Base-by-base conservation (phyloP, 2,797 vertebrate species). In the Chromobotia macracanthus region DNA sequence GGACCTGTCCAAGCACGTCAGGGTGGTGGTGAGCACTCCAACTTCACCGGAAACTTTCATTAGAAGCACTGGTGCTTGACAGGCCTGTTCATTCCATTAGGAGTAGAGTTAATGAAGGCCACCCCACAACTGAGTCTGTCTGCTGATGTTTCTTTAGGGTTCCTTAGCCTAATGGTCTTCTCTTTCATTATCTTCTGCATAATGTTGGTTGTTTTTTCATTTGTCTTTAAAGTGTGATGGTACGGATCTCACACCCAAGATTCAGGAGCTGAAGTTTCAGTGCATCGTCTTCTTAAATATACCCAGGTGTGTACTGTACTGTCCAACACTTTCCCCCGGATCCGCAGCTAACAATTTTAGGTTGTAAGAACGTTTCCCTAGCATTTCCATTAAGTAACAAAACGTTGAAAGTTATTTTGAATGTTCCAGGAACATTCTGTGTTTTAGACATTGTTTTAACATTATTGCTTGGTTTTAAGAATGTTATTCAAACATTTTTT, bases 211-310 rank as follows among this genome's bases (percentile, higher is more conserved):
- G 19, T 11, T 12, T 82, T 7, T 64, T 35, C 50, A 5, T 19
- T 81, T 25, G 82, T 16, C 79, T 55, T 77, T 88, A 70, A 92
- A 99, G 97, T 99, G 97, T 88, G 97, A 99, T 56, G 97, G 97
- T 64, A 97, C 97, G 50, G 97, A 99, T 91, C 94, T 99, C 84
- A 99, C 97, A 66, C 91, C 95, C 82, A 99, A 98, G 93, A 99
- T 99, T 91, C 97, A 99, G 94, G 97, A 99, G 89, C 91, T 98
- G 92, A 99, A 98, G 88, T 98, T 99, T 89, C 97, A 99, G 91
- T 99, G 97, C 94, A 98, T 99, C 85, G 97, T 99, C 91, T 99
- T 99, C 95, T 95, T 99, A 90, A 99, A 99, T 92, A 99, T 99
- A 92, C 97, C 97, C 93, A 98, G 97, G 97, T 98, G 25, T 48